Evolutionary conservation across 2,113 vertebrate species (phyloP).

Genomic region (Dipodomys spectabilis): DNA sequence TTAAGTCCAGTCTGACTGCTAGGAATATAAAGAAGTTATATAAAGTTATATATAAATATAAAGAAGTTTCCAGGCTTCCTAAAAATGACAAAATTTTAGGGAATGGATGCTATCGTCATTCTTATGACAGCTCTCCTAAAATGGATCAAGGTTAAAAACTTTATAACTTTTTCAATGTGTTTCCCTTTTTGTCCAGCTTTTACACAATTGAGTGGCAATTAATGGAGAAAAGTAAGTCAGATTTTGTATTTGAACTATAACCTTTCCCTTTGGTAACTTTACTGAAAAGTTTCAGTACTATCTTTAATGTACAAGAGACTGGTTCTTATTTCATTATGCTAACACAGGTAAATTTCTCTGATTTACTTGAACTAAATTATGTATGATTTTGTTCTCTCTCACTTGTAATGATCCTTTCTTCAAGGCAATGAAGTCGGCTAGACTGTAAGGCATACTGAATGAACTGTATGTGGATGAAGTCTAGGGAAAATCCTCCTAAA

Average conservation of each 20-base stretch:
- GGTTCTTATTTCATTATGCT: constrained; percentile 42
- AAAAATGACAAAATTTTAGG: constrained; percentile 31
- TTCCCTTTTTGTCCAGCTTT: neutral
- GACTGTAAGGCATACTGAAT: neutral
- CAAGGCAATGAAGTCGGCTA: neutral
- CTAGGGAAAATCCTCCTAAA: neutral
- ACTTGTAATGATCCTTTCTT: neutral
- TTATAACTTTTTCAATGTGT: constrained; percentile 31
- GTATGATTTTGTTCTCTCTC: neutral
- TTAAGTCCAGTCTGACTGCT: constrained; percentile 21
- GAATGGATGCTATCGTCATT: neutral
- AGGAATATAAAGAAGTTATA: constrained; percentile 23
- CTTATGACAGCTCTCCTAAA: constrained; percentile 28
- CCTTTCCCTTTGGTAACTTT: neutral
- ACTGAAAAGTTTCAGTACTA: neutral
- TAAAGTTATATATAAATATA: neutral
- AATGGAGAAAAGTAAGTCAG: constrained; percentile 2
- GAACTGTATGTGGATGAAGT: neutral
- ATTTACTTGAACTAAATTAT: neutral
- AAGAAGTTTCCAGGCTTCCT: neutral
- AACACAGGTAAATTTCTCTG: neutral
- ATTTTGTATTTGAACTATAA: constrained; percentile 51
- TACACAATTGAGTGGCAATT: constrained; percentile 40
- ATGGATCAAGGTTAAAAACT: constrained; percentile 8
- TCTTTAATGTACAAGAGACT: neutral